Conservation (phyloP, 2,113 vertebrate genomes). For the Pseudonaja textilis region DNA sequence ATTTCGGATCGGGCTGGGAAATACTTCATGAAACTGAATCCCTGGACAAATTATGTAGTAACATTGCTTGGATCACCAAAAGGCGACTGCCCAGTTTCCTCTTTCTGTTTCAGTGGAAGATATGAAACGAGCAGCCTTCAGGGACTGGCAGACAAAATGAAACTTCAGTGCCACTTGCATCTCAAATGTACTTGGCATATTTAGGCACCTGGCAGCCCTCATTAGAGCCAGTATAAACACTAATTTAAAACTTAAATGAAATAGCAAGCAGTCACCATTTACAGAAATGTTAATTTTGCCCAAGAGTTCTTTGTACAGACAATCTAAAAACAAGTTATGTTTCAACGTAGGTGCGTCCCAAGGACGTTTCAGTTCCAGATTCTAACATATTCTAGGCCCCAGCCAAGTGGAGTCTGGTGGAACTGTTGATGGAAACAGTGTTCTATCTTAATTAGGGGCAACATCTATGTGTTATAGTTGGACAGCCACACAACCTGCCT, state of each 20-base stretch:
- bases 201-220: constrained; percentile 69
- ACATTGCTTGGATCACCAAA: constrained; percentile 46
- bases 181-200: constrained; percentile 65
- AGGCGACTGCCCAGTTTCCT: constrained; percentile 50
- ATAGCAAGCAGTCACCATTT: constrained; percentile 67
- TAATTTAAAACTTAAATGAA: constrained; percentile 60
- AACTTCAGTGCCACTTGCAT: constrained; percentile 50
- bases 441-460: constrained; percentile 30
- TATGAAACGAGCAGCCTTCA: constrained; percentile 57
- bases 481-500: constrained; percentile 19
- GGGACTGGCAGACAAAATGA: constrained; percentile 61
- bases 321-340: constrained; percentile 57
- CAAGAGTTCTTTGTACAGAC: constrained; percentile 62
- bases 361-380: constrained; percentile 33
- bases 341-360: constrained; percentile 43
- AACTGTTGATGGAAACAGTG: constrained; percentile 47
- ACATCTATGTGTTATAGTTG: constrained; percentile 33
- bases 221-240: constrained; percentile 66
- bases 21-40: constrained; percentile 50
- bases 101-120: constrained; percentile 51
- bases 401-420: constrained; percentile 40
- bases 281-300: constrained; percentile 65
- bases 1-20: constrained; percentile 60
- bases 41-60: constrained; percentile 50
- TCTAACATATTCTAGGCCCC: not conserved